A percentile compares a stretch with the other conserved stretches of the same genome.
Conservation (phyloP, 1,140 invertebrate species). For the Sitobion miscanthi region DNA sequence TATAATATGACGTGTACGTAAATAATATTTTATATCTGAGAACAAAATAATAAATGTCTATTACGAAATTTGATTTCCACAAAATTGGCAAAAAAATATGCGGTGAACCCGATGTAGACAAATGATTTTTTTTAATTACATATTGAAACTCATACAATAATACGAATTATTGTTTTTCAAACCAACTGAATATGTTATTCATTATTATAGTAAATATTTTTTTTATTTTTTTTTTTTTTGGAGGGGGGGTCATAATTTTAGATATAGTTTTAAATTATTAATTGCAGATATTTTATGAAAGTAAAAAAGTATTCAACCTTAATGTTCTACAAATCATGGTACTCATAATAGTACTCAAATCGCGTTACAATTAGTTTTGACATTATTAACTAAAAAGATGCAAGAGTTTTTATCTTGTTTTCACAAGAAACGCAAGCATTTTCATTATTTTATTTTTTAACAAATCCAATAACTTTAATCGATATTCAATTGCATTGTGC, state of each 20-base stretch:
- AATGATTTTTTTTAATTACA: background rate
- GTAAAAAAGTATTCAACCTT: background rate
- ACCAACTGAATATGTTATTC: background rate
- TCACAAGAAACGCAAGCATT: background rate
- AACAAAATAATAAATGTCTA: background rate
- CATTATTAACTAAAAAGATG: background rate
- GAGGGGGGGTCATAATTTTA: background rate
- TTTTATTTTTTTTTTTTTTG: background rate
- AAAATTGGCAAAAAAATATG: background rate
- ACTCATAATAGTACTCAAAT: background rate
- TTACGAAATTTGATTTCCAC: background rate
- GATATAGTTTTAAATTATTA: too few species aligned
- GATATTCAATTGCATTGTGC: too few species aligned
- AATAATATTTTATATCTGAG: background rate
- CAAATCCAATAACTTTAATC: background rate
- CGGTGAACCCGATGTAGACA: fast-evolving
- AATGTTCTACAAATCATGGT: background rate
- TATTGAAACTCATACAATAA: background rate
- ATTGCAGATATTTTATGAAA: background rate
- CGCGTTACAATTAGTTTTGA: background rate
- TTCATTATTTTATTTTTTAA: background rate
- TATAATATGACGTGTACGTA: background rate
- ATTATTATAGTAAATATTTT: background rate
- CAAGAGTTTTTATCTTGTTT: background rate
- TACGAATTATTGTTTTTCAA: background rate